phyloP scores from a whole-genome alignment of 2,888 invertebrate genomes.

The Philonicus albiceps region DNA sequence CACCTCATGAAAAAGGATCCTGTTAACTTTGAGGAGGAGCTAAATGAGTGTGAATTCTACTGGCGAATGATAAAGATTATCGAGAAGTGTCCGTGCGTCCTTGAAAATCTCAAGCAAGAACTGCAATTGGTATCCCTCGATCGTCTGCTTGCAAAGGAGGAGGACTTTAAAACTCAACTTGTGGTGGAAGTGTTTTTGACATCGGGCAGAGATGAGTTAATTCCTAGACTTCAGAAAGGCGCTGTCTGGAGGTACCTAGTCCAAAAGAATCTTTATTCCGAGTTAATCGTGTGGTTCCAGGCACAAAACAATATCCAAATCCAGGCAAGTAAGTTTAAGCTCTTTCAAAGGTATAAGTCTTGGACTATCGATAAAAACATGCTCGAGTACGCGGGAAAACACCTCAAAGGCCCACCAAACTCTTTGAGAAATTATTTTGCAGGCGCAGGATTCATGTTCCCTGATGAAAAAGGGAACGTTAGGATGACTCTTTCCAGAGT shows the following conservation, averaged over 20 bases:
- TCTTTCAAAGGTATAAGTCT: neutral
- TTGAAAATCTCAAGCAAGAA: conserved; percentile 45
- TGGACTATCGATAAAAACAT: conserved; percentile 59
- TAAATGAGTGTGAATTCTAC: conserved; percentile 55
- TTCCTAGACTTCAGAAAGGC: conserved; percentile 57
- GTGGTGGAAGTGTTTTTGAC: conserved; percentile 60
- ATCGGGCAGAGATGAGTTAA: conserved; percentile 55
- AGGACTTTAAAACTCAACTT: conserved; percentile 55
- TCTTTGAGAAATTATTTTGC: conserved; percentile 58
- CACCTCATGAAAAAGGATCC: conserved; percentile 68
- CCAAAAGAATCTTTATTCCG: conserved; percentile 51
- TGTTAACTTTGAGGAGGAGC: conserved; percentile 54
- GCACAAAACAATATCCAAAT: neutral
- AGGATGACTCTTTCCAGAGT: conserved; percentile 69
- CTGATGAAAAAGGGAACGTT: conserved; percentile 68
- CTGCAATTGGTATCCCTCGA: conserved; percentile 57
- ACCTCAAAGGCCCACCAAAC: conserved; percentile 54
- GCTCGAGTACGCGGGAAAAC: conserved; percentile 56
- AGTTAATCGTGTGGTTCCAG: conserved; percentile 56
- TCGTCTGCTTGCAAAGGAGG: conserved; percentile 57
- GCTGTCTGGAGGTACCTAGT: conserved; percentile 59
- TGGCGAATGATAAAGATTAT: conserved; percentile 57
- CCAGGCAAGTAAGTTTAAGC: neutral
- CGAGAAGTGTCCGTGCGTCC: conserved; percentile 50
- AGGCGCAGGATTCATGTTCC: conserved; percentile 69